Evolutionary conservation across 2,888 invertebrate species (phyloP).

Genomic region (Steromphala cineraria): DNA sequence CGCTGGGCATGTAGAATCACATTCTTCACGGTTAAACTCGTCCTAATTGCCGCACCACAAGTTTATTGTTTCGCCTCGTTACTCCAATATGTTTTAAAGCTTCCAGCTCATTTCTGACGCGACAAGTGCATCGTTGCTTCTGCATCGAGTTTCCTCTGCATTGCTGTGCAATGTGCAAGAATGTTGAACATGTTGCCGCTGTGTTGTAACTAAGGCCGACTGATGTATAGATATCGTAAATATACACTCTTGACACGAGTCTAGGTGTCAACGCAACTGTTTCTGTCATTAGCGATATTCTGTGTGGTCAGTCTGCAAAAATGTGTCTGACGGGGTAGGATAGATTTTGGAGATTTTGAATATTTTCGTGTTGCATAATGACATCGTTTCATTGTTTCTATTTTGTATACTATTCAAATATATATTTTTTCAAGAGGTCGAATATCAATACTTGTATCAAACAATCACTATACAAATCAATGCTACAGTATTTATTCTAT

Average conservation of each 20-base stretch:
- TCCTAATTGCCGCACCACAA: slow-evolving; percentile 22
- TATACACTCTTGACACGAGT: background rate
- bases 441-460: too few relatives aligned
- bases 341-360: too few relatives aligned
- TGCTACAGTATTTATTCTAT: too few relatives aligned
- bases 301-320: too few relatives aligned
- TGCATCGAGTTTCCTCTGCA: background rate
- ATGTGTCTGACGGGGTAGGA: too few relatives aligned
- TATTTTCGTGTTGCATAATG: too few relatives aligned
- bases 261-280: background rate
- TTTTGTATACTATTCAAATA: too few relatives aligned
- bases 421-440: too few relatives aligned
- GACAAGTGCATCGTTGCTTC: slow-evolving; percentile 5
- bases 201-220: background rate
- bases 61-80: slow-evolving; percentile 24
- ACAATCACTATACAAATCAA: too few relatives aligned
- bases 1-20: slow-evolving; percentile 23
- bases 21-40: slow-evolving; percentile 16
- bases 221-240: slow-evolving; percentile 15
- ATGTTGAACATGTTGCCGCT: background rate
- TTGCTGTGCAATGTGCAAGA: background rate
- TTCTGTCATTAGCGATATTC: too few relatives aligned
- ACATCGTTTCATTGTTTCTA: too few relatives aligned
- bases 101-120: background rate
- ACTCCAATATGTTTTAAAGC: slow-evolving; percentile 21